Evolutionary conservation across 2,888 invertebrate species (phyloP), one percentile per base, ranked within the genome.

Genomic region (Drosophila merina): DNA sequence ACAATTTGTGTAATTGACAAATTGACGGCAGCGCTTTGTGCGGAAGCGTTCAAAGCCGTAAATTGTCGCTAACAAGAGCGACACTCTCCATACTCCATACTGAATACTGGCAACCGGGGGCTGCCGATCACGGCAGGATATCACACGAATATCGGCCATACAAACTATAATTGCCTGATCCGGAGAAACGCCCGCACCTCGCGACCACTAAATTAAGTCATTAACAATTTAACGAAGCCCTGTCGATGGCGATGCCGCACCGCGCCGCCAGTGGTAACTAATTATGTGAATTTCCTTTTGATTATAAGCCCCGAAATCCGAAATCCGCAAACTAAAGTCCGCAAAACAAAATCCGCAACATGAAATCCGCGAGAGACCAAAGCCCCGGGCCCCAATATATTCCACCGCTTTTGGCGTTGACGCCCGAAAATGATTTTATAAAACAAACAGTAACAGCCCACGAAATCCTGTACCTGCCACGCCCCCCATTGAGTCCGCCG

Each of bases 1-100:
- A 89, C 88, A 89, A 90, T 90, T 90, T 90, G 88, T 87, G 88
- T 90, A 90, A 90, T 90, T 90, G 90, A 90, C 90, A 90, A 90
- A 90, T 90, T 90, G 90, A 88, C 89, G 89, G 88, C 85, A 73
- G 74, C 79, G 86, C 85, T 79, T 85, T 86, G 86, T 88, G 86
- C 85, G 88, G 86, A 86, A 84, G 86, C 88, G 85, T 73, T 77
- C 86, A 78, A 84, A 79, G 86, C 81, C 79, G 84, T 86, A 88
- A 88, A 79, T 86, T 88, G 88, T 88, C 89, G 81, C 87, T 89
- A 88, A 88, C 89, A 89, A 89, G 88, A 76, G 58, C 70, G 71
- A 68, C 63, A 64, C 63, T 64, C 44, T 50, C 31, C 58, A 51
- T 54, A 54, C 51, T 14, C n/a, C 36, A n/a, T 30, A 31, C 52